These are phyloP conservation scores for Branchellion lobata DNA, from an alignment of 2,888 invertebrate genomes.

Conservation along the genomic window DNA sequence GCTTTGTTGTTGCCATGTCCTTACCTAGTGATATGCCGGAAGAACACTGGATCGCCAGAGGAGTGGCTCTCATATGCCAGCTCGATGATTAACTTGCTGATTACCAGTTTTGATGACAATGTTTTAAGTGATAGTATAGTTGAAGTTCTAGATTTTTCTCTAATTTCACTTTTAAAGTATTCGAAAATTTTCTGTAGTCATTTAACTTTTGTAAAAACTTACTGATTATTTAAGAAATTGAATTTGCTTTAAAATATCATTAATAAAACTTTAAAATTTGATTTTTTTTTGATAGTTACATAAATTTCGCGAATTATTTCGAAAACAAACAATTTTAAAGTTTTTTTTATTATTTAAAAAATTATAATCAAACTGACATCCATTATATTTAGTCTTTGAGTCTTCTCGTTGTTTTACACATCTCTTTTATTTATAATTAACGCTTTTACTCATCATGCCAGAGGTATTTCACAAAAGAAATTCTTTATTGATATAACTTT, in stretches of 20 bases:
- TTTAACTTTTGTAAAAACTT: too few species aligned
- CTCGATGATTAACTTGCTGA: slow-evolving; percentile 47
- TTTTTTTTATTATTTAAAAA: too few species aligned
- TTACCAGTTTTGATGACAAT: not conserved
- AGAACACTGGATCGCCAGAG: slow-evolving; percentile 49
- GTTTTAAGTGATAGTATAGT: not conserved
- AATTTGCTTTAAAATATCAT: too few species aligned
- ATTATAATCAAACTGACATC: too few species aligned
- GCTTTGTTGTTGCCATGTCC: slow-evolving; percentile 50
- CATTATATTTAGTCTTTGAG: slow-evolving; percentile 4
- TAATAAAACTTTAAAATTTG: too few species aligned
- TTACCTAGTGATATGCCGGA: slow-evolving; percentile 49
- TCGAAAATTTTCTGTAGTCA: too few species aligned
- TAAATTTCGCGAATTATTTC: too few species aligned
- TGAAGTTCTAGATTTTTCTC: not conserved
- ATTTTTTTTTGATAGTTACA: too few species aligned
- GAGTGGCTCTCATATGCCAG: slow-evolving; percentile 50
- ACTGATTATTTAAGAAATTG: too few species aligned
- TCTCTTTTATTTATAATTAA: slow-evolving; percentile 13
- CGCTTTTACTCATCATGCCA: slow-evolving; percentile 4
- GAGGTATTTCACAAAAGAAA: not conserved
- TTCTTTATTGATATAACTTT: too few species aligned
- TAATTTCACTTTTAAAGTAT: too few species aligned
- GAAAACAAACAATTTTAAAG: too few species aligned
- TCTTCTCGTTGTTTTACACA: not conserved